Evolutionary conservation across 1,140 invertebrate genomes (phyloP), one percentile per base, ranked within the genome.

Genomic region (Stenopsyche tienmushanensis): DNA sequence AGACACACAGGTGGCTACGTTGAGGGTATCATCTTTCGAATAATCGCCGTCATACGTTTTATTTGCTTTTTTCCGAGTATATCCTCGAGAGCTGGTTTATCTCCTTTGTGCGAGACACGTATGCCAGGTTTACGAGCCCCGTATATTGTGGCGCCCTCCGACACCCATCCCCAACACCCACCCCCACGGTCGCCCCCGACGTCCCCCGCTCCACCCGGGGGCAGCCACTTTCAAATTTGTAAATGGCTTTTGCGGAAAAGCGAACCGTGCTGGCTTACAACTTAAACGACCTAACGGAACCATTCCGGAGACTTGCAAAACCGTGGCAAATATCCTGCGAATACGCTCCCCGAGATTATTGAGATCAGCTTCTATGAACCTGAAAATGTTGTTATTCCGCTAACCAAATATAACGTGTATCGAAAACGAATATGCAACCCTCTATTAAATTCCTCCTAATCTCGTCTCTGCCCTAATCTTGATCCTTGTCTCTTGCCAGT

Each of bases 221-320:
- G 45, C 25, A 34, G 58, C 49, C 60, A 64, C 26, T 69, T 69
- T 65, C 67, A 69, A 69, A 69, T 69, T 69, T 69, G 67, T 57
- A 69, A 69, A 69, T 69, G 67, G 67, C 57, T 65, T 69, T 69
- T 69, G 67, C 63, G 67, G 67, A 69, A 65, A 58, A 65, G 66
- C 66, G 26, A 66, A 55, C 58, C 18, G 45, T 15, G 52, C 29
- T 15, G 54, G 59, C 24, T 60, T 47, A 47, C 57, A 41, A 45
- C 8, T 47, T 15, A 10, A 26, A 42, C 55, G 34, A 44, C 41
- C 52, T 25, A 29, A 55, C 52, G 10, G 52, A 20, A 21, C 47
- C 47, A 21, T 50, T 50, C 20, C 18, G 29, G 25, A 26, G 25
- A 55, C 13, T 53, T 23, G 23, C 50, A 17, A 53, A 53, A 53